A percentile compares a stretch with the other conserved stretches of the same genome.
phyloP scores from a whole-genome alignment of 1,140 invertebrate genomes.

The Condylostylus longicornis region DNA sequence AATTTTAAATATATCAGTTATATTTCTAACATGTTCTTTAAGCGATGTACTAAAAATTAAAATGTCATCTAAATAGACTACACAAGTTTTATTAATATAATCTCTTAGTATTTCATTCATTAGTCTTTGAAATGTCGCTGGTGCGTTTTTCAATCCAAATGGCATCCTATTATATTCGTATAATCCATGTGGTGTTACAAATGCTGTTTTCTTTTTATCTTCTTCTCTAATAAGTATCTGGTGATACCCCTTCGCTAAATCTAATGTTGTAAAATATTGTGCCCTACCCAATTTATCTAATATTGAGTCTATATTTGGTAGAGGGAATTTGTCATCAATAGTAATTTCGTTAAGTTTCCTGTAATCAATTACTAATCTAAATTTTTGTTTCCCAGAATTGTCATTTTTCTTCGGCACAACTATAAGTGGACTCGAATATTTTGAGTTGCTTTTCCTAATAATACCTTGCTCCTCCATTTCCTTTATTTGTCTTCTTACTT shows the following conservation, averaged over 20 bases:
- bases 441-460: slow-evolving; percentile 21
- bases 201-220: slow-evolving; percentile 11
- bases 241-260: slow-evolving; percentile 32
- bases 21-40: slow-evolving; percentile 16
- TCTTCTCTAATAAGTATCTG: slow-evolving; percentile 10
- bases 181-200: slow-evolving; percentile 8
- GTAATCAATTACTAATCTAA: slow-evolving; percentile 28
- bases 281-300: slow-evolving; percentile 9
- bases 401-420: slow-evolving; percentile 17
- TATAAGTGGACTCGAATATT: slow-evolving; percentile 14
- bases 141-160: slow-evolving; percentile 31
- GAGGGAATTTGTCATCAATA: slow-evolving; percentile 10
- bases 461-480: slow-evolving; percentile 29
- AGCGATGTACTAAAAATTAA: slow-evolving; percentile 20
- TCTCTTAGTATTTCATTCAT: slow-evolving; percentile 28
- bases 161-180: slow-evolving; percentile 20
- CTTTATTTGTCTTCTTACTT: slow-evolving; percentile 14
- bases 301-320: slow-evolving; percentile 11
- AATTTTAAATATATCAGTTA: slow-evolving; percentile 27
- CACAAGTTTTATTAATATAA: slow-evolving; percentile 15
- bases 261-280: slow-evolving; percentile 12
- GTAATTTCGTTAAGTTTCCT: slow-evolving; percentile 18
- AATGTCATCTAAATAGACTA: slow-evolving; percentile 28
- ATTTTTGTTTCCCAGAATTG: slow-evolving; percentile 11
- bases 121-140: slow-evolving; percentile 31